Conservation (phyloP, 2,113 vertebrate species). For the Eulemur rufifrons region DNA sequence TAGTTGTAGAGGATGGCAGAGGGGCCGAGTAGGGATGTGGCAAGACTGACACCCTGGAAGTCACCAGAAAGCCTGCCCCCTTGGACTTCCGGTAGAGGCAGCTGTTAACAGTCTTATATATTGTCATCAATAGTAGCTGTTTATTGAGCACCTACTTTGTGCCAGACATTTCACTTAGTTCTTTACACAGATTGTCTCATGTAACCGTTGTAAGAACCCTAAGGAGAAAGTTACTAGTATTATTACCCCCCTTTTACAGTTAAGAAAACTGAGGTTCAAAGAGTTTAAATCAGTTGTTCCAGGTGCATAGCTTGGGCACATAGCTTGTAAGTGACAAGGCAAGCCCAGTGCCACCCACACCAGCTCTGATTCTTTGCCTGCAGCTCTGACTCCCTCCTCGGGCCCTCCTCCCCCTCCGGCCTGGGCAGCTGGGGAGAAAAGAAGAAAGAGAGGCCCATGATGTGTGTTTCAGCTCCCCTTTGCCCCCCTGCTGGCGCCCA, state of each 20-base stretch:
- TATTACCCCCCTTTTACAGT: not conserved
- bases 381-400: not conserved
- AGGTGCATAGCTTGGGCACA: not conserved
- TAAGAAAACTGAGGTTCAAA: not conserved
- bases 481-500: not conserved
- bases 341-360: not conserved
- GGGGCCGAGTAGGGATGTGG: not conserved
- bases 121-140: not conserved
- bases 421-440: not conserved
- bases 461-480: fast-evolving
- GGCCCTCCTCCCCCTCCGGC: not conserved
- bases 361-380: not conserved
- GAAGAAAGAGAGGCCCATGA: not conserved
- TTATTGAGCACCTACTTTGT: not conserved
- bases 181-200: not conserved
- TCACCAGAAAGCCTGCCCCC: not conserved
- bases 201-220: not conserved
- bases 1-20: not conserved
- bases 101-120: not conserved
- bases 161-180: not conserved
- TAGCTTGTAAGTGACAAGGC: not conserved
- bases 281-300: not conserved
- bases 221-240: not conserved
- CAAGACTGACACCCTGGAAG: not conserved
- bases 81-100: not conserved